These are phyloP conservation scores for Lepus townsendii DNA, from an alignment of 2,797 vertebrate genomes.

Conservation along the genomic window DNA sequence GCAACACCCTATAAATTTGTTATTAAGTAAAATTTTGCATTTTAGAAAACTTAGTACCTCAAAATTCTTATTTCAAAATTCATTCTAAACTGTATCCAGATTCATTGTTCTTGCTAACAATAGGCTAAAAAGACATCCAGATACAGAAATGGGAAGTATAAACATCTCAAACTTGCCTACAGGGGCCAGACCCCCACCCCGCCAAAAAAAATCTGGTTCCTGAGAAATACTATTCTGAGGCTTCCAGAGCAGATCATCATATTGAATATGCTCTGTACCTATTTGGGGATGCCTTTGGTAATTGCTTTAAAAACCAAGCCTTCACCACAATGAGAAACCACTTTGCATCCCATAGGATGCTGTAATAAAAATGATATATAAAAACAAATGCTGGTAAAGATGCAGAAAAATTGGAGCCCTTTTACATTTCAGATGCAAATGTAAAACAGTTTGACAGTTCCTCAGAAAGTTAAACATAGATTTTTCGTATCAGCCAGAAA, in stretches of 20 bases:
- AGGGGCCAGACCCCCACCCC: background rate
- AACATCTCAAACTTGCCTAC: background rate
- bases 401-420: background rate
- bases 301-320: conserved; percentile 4
- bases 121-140: background rate
- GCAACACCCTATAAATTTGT: background rate
- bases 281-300: background rate
- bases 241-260: background rate
- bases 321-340: background rate
- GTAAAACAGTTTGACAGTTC: background rate
- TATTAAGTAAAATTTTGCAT: conserved; percentile 3
- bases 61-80: conserved; percentile 32
- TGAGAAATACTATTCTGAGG: background rate
- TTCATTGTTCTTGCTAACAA: background rate
- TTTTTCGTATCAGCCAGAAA: background rate
- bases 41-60: conserved; percentile 17
- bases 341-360: background rate
- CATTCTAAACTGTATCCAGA: conserved; percentile 18
- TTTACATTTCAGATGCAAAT: background rate
- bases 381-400: background rate
- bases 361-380: background rate
- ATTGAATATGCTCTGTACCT: background rate
- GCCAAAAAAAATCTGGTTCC: background rate
- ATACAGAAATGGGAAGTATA: background rate
- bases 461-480: conserved; percentile 35